Percentiles rank a stretch among this genome's conserved stretches.
Evolutionary conservation across 2,797 vertebrate species (phyloP).

Genomic region (Anomalospiza imberbis): DNA sequence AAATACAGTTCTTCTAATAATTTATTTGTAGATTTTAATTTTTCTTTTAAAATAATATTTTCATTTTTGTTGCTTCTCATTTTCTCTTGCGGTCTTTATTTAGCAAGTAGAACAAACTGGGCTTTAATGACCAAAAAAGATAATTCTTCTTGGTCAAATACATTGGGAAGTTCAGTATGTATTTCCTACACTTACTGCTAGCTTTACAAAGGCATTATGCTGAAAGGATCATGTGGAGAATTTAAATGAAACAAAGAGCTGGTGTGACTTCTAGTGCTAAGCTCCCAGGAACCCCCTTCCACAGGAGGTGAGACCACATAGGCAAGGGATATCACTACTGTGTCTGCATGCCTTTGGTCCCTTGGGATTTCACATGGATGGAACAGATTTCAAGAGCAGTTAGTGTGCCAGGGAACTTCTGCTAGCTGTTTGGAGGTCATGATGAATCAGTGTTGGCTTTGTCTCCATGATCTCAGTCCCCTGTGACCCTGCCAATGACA

Average conservation of each 20-base stretch:
- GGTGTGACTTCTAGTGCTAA: not conserved
- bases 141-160: not conserved
- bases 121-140: not conserved
- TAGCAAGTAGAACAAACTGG: not conserved
- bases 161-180: not conserved
- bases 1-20: conserved; percentile 26
- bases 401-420: not conserved
- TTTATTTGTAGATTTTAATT: conserved; percentile 33
- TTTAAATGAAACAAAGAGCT: not conserved
- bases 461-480: not conserved
- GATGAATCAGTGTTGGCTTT: not conserved
- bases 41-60: not conserved
- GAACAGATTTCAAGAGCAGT: not conserved
- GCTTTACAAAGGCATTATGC: not conserved
- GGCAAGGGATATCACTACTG: not conserved
- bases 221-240: not conserved
- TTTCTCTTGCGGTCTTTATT: not conserved
- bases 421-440: not conserved
- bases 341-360: not conserved
- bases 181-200: not conserved
- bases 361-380: not conserved
- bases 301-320: not conserved
- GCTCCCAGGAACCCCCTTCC: not conserved
- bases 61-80: not conserved
- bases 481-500: not conserved